Conservation (phyloP, 2,888 invertebrate species). For the Gastrophysa polygoni region DNA sequence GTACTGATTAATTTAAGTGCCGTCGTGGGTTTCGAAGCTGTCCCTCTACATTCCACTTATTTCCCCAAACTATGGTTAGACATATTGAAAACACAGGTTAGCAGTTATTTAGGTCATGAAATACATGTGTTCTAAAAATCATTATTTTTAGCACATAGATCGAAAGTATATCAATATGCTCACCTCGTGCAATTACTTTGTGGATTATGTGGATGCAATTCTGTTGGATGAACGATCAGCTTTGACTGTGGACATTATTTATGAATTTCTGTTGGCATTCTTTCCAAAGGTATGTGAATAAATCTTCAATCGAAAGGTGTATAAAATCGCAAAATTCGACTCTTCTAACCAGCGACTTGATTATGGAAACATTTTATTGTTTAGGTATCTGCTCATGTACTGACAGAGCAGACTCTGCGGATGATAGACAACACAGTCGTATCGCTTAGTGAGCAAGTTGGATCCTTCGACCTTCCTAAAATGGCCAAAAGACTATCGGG, state of each 20-base stretch:
- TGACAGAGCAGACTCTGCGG: slow-evolving; percentile 66
- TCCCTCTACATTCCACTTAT: slow-evolving; percentile 83
- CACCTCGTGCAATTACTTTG: slow-evolving; percentile 79
- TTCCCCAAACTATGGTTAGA: slow-evolving; percentile 94
- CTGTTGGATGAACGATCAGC: slow-evolving; percentile 86
- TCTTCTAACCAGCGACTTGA: too few species aligned
- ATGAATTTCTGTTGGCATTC: slow-evolving; percentile 86
- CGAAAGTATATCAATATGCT: slow-evolving; percentile 82
- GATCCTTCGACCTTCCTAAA: slow-evolving; percentile 60
- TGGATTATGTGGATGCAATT: slow-evolving; percentile 91
- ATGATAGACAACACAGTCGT: slow-evolving; percentile 68
- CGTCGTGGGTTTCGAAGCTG: slow-evolving; percentile 89
- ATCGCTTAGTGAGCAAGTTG: slow-evolving; percentile 63
- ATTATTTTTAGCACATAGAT: slow-evolving; percentile 69
- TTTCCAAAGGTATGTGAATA: slow-evolving; percentile 77
- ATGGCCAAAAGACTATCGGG: slow-evolving; percentile 62
- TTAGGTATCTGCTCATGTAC: slow-evolving; percentile 66
- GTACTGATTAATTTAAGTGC: slow-evolving; percentile 85
- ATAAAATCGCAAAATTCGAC: too few species aligned
- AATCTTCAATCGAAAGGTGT: too few species aligned
- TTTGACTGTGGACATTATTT: slow-evolving; percentile 82
- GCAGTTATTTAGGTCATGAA: slow-evolving; percentile 23
- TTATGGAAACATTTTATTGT: too few species aligned
- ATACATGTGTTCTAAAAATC: not conserved
- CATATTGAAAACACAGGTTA: slow-evolving; percentile 76